phyloP scores from a whole-genome alignment of 2,797 vertebrate species.

The Anguilla megastoma region DNA sequence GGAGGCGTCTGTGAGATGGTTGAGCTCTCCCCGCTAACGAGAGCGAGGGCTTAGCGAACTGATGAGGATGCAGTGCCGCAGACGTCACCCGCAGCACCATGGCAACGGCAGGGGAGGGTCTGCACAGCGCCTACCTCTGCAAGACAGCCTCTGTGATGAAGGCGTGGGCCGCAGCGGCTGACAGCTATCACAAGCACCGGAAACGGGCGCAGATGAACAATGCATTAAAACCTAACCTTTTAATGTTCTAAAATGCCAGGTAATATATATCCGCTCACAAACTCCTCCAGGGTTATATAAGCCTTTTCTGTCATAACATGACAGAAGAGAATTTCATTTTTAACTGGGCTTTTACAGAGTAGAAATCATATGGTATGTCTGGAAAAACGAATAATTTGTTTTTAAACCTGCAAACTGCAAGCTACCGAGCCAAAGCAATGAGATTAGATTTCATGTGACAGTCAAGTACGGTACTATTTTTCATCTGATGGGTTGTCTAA shows the following conservation, averaged over 20 bases:
- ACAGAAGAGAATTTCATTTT: background rate
- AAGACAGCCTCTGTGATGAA: conserved; percentile 1
- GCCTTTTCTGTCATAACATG: background rate
- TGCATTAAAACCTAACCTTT: background rate
- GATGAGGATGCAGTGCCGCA: conserved; percentile 25
- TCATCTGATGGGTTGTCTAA: background rate
- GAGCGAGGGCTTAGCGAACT: conserved; percentile 6
- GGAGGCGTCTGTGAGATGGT: conserved; percentile 6
- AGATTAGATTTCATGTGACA: background rate
- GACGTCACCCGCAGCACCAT: conserved; percentile 34
- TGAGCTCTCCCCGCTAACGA: conserved; percentile 6
- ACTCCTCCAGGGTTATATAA: background rate
- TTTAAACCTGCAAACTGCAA: background rate
- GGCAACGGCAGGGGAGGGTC: conserved; percentile 36
- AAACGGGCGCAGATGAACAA: background rate
- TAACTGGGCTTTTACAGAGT: background rate
- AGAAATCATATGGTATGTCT: background rate
- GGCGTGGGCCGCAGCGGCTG: background rate
- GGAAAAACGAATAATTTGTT: background rate
- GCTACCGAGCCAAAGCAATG: background rate
- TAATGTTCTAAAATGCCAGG: background rate
- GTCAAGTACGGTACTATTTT: background rate
- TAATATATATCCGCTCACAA: background rate
- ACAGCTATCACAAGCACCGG: background rate
- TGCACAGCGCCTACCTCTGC: background rate